A percentile compares a stretch with the other conserved stretches of the same genome.
Evolutionary conservation across 2,888 invertebrate species (phyloP).

Genomic region (Spisula solida): DNA sequence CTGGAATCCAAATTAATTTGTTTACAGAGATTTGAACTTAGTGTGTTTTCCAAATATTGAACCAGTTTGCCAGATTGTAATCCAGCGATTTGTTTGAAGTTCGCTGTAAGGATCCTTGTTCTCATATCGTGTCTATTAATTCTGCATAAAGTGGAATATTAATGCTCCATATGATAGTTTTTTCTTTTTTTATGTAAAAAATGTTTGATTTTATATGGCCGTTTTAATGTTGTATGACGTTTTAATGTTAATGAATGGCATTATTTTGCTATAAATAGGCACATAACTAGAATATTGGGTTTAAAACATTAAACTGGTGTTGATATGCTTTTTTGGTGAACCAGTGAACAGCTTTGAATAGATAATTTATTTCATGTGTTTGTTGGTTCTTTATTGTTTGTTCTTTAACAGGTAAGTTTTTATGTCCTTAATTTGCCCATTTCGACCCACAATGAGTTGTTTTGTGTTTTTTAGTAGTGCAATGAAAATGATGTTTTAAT

Average conservation of each 20-base stretch:
- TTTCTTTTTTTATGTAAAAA: slow-evolving; percentile 17
- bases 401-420: background rate
- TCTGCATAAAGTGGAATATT: slow-evolving; percentile 3
- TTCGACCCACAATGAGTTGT: background rate
- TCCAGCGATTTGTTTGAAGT: background rate
- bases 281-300: slow-evolving; percentile 10
- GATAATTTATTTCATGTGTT: background rate
- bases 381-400: background rate
- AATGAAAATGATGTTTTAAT: no score
- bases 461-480: background rate
- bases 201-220: background rate
- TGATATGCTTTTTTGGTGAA: slow-evolving; percentile 3
- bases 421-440: background rate
- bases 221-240: slow-evolving; percentile 17
- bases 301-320: background rate
- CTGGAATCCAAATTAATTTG: slow-evolving; percentile 23
- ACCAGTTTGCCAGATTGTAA: slow-evolving; percentile 17
- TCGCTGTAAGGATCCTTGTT: background rate
- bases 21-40: slow-evolving; percentile 9
- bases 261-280: slow-evolving; percentile 9
- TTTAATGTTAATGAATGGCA: slow-evolving; percentile 17
- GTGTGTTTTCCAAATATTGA: slow-evolving; percentile 3
- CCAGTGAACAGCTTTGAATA: background rate
- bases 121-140: background rate
- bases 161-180: slow-evolving; percentile 14